A percentile compares a stretch with the other conserved stretches of the same genome.
phyloP scores from a whole-genome alignment of 2,797 vertebrate genomes.

The Aldrovandia affinis region DNA sequence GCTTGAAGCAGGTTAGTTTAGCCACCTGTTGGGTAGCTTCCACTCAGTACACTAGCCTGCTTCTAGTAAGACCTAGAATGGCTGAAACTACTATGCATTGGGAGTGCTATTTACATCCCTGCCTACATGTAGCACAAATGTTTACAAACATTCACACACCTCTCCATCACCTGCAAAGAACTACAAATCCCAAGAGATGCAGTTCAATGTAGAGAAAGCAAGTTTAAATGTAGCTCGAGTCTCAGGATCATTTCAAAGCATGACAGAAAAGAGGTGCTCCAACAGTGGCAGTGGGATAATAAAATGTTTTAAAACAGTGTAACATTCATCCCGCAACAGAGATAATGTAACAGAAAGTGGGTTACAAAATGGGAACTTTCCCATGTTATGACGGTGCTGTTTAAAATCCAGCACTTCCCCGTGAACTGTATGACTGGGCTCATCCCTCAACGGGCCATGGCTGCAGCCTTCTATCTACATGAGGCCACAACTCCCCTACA shows the following conservation, averaged over 20 bases:
- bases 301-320: neutral
- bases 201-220: neutral
- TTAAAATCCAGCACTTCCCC: neutral
- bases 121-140: neutral
- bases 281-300: neutral
- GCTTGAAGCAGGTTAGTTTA: neutral
- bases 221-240: neutral
- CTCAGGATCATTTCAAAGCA: neutral
- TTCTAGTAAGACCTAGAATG: neutral
- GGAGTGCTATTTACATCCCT: neutral
- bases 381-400: neutral
- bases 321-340: neutral
- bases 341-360: neutral
- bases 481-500: neutral
- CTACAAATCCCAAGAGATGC: neutral
- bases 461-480: neutral
- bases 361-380: too few relatives aligned
- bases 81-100: neutral
- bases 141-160: neutral
- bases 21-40: neutral
- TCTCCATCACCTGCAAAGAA: neutral
- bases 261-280: neutral
- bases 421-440: neutral
- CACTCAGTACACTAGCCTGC: too few relatives aligned
- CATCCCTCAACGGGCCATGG: neutral